A percentile compares a stretch with the other conserved stretches of the same genome.
Evolutionary conservation across 2,797 vertebrate genomes (phyloP).

Genomic region (Pyrocephalus nanus): DNA sequence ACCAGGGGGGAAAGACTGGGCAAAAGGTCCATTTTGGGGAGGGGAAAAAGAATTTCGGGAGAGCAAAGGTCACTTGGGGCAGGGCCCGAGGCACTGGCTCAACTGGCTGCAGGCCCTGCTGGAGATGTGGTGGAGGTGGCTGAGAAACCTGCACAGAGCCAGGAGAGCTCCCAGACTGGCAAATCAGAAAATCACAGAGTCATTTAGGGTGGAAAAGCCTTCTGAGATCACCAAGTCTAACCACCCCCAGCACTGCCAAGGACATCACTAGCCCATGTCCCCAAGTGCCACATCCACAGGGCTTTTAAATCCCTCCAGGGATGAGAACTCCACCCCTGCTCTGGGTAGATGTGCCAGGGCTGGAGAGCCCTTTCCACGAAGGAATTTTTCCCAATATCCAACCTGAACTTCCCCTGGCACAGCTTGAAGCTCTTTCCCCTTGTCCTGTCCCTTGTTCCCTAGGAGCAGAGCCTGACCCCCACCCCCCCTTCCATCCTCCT

Average conservation of each 20-base stretch:
- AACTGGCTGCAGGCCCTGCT: background rate
- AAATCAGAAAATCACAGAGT: background rate
- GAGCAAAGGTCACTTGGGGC: background rate
- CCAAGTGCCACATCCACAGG: background rate
- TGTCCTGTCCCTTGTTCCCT: no score
- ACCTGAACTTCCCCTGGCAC: no score
- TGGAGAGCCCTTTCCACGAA: no score
- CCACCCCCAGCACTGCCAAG: background rate
- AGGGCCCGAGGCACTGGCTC: background rate
- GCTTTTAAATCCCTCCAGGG: accelerated
- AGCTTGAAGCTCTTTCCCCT: no score
- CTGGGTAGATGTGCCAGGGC: background rate
- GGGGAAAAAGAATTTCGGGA: background rate
- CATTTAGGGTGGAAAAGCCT: background rate
- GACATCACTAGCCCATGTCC: accelerated
- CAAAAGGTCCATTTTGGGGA: background rate
- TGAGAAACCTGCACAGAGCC: background rate
- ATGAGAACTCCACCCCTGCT: accelerated
- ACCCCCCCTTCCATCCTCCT: background rate
- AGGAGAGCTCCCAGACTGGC: background rate
- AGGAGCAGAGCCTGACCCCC: no score
- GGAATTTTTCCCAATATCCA: no score
- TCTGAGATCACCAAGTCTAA: accelerated
- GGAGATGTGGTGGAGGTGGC: background rate
- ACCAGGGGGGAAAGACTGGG: no score